Percentiles rank a stretch among this genome's conserved stretches.
Evolutionary conservation across 2,113 vertebrate species (phyloP).

Genomic region (Amblyopsis rosae): DNA sequence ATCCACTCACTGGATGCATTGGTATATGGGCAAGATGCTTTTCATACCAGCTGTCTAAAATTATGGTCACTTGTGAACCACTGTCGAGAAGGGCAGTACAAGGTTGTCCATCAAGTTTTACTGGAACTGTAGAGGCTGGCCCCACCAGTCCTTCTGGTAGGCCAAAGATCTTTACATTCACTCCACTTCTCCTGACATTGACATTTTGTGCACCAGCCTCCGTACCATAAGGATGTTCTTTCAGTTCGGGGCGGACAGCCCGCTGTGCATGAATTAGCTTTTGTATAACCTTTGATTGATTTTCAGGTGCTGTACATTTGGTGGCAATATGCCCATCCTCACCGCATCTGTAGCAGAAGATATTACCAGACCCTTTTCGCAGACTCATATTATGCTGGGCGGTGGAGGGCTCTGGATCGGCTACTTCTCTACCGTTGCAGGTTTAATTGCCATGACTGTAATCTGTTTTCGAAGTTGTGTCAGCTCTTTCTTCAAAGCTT

Average conservation of each 20-base stretch:
- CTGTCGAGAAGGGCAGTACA: slow-evolving; percentile 10
- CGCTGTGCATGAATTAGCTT: neutral
- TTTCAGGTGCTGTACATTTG: slow-evolving; percentile 1
- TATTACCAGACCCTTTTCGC: neutral
- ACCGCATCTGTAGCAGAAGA: slow-evolving; percentile 6
- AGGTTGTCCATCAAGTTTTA: neutral
- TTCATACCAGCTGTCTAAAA: slow-evolving; percentile 6
- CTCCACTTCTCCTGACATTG: slow-evolving; percentile 1
- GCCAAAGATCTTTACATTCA: neutral
- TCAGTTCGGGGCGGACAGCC: too few relatives aligned
- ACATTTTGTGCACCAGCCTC: neutral
- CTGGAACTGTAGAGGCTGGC: neutral
- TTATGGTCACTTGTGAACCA: slow-evolving; percentile 10
- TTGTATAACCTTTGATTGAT: neutral
- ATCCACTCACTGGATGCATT: slow-evolving; percentile 6
- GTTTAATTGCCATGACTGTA: too few relatives aligned
- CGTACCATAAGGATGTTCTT: neutral
- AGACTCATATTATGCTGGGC: too few relatives aligned
- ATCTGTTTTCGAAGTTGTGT: too few relatives aligned
- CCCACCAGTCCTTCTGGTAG: slow-evolving; percentile 10
- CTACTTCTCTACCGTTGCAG: too few relatives aligned
- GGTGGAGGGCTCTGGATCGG: too few relatives aligned
- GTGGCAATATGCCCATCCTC: slow-evolving; percentile 5
- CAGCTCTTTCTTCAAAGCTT: too few relatives aligned
- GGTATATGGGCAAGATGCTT: slow-evolving; percentile 5